Conservation (phyloP, 92 coral and sea anemone genomes). For the Metridium senile region DNA sequence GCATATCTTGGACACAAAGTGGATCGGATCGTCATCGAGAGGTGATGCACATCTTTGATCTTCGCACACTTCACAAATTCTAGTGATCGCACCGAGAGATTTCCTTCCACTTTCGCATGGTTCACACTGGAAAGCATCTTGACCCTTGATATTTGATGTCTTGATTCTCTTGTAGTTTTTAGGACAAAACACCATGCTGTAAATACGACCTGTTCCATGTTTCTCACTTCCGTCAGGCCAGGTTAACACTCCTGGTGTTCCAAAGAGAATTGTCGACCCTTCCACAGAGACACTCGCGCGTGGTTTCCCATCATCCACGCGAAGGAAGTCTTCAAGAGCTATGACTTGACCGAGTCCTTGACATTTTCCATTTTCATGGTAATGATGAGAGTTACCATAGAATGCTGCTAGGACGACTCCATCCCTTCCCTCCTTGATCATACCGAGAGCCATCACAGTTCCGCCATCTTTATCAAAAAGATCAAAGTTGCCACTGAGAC, state of each 20-base stretch:
- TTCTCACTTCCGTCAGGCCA: constrained; percentile 82
- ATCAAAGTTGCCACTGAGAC: constrained; percentile 52
- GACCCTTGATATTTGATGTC: constrained; percentile 42
- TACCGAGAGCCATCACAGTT: constrained; percentile 71
- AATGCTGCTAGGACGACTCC: constrained; percentile 82
- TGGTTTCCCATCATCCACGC: constrained; percentile 83
- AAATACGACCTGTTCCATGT: constrained; percentile 88
- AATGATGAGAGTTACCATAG: constrained; percentile 47
- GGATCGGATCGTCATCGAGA: constrained; percentile 60
- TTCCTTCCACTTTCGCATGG: constrained; percentile 74
- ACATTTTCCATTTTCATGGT: constrained; percentile 48
- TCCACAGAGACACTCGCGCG: constrained; percentile 71
- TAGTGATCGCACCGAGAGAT: constrained; percentile 87
- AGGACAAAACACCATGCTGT: constrained; percentile 77
- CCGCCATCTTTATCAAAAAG: constrained; percentile 51
- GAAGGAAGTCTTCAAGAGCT: constrained; percentile 65
- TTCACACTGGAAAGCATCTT: constrained; percentile 57
- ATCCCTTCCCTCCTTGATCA: too few relatives aligned
- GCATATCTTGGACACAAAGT: constrained; percentile 62
- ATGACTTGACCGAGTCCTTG: constrained; percentile 67
- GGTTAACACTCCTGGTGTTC: constrained; percentile 79
- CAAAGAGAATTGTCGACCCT: constrained; percentile 62
- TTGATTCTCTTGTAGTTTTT: constrained; percentile 62
- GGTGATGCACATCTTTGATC: constrained; percentile 50
- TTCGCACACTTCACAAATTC: constrained; percentile 67